Percentiles rank a stretch among this genome's conserved stretches.
Evolutionary conservation across 1,140 invertebrate species (phyloP).

Genomic region (Drosophila orosa): DNA sequence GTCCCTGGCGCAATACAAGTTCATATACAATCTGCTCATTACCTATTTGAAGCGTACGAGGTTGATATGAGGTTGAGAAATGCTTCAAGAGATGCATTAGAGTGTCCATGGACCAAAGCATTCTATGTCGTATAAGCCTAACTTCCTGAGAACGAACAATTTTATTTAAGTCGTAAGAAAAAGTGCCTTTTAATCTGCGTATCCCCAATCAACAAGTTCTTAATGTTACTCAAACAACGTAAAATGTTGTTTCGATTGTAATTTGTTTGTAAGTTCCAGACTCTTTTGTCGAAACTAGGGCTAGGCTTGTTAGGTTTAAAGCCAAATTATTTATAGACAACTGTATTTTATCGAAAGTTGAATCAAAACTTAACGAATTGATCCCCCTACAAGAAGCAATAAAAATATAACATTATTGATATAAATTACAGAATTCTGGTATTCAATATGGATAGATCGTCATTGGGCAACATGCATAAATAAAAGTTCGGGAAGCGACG

Average conservation of each 20-base stretch:
- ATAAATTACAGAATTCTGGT: neutral
- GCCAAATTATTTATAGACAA: slow-evolving; percentile 69
- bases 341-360: slow-evolving; percentile 32
- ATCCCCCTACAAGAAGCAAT: slow-evolving; percentile 63
- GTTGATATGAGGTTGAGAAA: slow-evolving; percentile 87
- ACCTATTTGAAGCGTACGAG: slow-evolving; percentile 94
- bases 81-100: slow-evolving; percentile 4
- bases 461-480: too few relatives aligned
- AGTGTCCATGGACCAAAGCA: slow-evolving; percentile 13
- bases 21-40: slow-evolving; percentile 93
- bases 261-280: slow-evolving; percentile 49
- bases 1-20: slow-evolving; percentile 94
- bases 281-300: slow-evolving; percentile 56
- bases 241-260: slow-evolving; percentile 29
- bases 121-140: slow-evolving; percentile 8
- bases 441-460: slow-evolving; percentile 4
- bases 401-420: slow-evolving; percentile 41
- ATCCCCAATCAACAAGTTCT: slow-evolving; percentile 27
- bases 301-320: slow-evolving; percentile 42
- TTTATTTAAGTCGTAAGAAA: slow-evolving; percentile 31
- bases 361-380: slow-evolving; percentile 46
- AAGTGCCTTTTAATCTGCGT: slow-evolving; percentile 27
- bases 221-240: slow-evolving; percentile 19
- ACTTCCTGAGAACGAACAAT: slow-evolving; percentile 42
- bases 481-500: too few relatives aligned